Conservation (phyloP, 1,140 invertebrate genomes). For the Drosophila fuyamai region DNA sequence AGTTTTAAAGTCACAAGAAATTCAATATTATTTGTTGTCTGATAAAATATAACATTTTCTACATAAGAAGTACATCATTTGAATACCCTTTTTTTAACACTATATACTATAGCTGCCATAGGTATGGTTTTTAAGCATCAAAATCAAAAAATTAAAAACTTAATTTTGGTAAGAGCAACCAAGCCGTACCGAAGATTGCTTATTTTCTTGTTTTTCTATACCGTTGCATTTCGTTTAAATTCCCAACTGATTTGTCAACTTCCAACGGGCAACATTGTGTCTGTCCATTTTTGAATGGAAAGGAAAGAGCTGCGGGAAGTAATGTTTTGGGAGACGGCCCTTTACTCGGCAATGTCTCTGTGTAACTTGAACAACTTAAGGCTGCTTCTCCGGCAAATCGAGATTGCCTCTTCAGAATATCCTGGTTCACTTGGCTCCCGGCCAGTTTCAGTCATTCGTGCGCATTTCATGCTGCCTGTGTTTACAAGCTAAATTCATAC, state of each 20-base stretch:
- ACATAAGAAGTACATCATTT: too few relatives aligned
- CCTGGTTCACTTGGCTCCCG: slow-evolving; percentile 30
- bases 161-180: too few relatives aligned
- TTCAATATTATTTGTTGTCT: too few relatives aligned
- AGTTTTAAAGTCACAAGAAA: too few relatives aligned
- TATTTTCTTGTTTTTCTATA: too few relatives aligned
- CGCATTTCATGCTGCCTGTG: slow-evolving; percentile 47
- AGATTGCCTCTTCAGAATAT: slow-evolving; percentile 35
- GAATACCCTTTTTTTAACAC: too few relatives aligned
- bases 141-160: too few relatives aligned
- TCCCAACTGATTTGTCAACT: slow-evolving; percentile 14
- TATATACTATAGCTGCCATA: too few relatives aligned
- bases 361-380: slow-evolving; percentile 44
- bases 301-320: background rate
- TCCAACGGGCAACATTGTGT: slow-evolving; percentile 19
- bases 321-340: background rate
- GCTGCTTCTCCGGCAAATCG: slow-evolving; percentile 35
- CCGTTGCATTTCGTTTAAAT: slow-evolving; percentile 8
- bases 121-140: too few relatives aligned
- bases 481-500: slow-evolving; percentile 52
- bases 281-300: slow-evolving; percentile 6
- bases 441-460: slow-evolving; percentile 40
- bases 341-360: slow-evolving; percentile 31
- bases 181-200: too few relatives aligned
- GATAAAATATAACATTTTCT: too few relatives aligned